These are phyloP conservation scores for Spinus olivaceus DNA, from an alignment of 2,797 vertebrate species.

Conservation along the genomic window DNA sequence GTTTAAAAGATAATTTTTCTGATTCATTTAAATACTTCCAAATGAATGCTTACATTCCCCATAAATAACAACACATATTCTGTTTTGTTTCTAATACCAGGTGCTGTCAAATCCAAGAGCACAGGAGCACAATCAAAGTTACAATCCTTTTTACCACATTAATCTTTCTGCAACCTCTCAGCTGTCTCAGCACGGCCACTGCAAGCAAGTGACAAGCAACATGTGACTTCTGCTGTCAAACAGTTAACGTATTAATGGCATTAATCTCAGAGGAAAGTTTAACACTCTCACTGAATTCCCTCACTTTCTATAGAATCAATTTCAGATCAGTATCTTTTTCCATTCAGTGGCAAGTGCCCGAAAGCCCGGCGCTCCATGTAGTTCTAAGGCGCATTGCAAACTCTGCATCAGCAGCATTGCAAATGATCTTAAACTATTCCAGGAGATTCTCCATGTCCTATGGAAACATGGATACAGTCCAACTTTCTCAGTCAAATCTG, in stretches of 20 bases:
- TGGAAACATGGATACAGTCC: constrained; percentile 59
- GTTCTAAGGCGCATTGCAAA: fast-evolving
- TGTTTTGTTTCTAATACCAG: constrained; percentile 9
- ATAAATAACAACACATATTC: neutral
- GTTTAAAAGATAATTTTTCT: neutral
- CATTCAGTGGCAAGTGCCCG: neutral
- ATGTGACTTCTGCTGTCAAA: constrained; percentile 12
- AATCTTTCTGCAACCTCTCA: constrained; percentile 19
- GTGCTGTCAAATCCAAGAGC: neutral
- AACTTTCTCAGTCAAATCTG: constrained; percentile 52
- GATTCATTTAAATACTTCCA: neutral
- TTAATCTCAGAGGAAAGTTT: neutral
- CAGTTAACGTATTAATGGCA: neutral
- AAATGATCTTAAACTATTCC: constrained; percentile 12
- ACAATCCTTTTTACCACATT: neutral
- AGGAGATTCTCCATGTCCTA: constrained; percentile 58
- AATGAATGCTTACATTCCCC: neutral
- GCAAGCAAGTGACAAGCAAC: constrained; percentile 14
- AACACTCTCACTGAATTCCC: neutral
- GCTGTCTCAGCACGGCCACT: neutral
- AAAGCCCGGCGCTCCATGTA: fast-evolving
- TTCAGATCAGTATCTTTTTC: neutral
- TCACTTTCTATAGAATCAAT: neutral
- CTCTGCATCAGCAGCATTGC: neutral
- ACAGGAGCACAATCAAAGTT: neutral